Conservation (phyloP, 2,797 vertebrate species). For the Acipenser oxyrinchus region DNA sequence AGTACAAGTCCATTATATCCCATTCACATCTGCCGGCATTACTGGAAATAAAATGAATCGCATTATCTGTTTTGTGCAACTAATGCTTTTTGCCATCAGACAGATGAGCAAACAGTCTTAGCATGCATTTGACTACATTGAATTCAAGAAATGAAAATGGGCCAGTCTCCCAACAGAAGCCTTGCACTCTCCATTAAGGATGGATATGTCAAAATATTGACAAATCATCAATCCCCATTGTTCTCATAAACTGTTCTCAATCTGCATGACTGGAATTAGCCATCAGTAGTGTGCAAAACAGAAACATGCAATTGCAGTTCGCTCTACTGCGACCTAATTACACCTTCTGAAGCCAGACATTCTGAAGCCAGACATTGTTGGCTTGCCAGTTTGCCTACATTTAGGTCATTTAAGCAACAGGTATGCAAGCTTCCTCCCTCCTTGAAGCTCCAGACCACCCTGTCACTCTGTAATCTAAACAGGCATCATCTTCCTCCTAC, state of each 20-base stretch:
- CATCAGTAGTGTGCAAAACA: too few relatives aligned
- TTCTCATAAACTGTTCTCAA: not conserved
- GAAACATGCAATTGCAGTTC: too few relatives aligned
- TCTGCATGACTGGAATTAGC: not conserved
- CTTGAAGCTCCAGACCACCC: too few relatives aligned
- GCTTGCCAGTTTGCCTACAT: too few relatives aligned
- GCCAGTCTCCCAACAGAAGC: not conserved
- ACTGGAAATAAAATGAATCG: not conserved
- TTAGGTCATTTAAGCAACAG: too few relatives aligned
- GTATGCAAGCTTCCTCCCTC: too few relatives aligned
- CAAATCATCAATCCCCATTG: not conserved
- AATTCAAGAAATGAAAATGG: slow-evolving; percentile 1
- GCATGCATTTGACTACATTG: not conserved
- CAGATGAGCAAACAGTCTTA: not conserved
- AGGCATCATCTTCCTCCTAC: too few relatives aligned
- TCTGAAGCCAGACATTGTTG: too few relatives aligned
- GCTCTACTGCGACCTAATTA: too few relatives aligned
- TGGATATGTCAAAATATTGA: not conserved
- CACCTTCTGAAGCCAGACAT: too few relatives aligned
- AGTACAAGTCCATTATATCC: too few relatives aligned
- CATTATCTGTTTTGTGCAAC: not conserved
- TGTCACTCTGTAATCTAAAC: too few relatives aligned
- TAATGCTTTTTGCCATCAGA: not conserved
- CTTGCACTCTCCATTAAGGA: not conserved
- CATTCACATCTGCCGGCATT: not conserved